phyloP scores from a whole-genome alignment of 1,140 invertebrate species.

The Lepidurus arcticus region DNA sequence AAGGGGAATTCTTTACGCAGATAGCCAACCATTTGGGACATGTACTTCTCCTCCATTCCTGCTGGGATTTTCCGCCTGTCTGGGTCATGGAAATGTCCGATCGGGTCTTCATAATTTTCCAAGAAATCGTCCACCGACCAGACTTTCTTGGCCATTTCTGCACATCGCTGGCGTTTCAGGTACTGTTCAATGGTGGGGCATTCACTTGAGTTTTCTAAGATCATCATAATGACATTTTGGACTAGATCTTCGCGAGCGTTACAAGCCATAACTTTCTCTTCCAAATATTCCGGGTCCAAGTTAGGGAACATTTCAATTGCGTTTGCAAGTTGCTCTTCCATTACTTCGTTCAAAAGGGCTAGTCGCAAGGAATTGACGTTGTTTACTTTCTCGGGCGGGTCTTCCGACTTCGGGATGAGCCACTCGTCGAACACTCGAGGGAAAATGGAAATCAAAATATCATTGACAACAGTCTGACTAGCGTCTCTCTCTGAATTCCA shows the following conservation, averaged over 20 bases:
- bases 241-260: conserved; percentile 42
- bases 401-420: background rate
- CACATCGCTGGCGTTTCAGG: conserved; percentile 42
- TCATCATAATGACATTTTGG: background rate
- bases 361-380: background rate
- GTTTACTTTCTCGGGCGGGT: background rate
- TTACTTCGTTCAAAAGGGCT: background rate
- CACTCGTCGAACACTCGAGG: background rate
- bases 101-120: conserved; percentile 52
- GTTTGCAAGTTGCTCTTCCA: conserved; percentile 44
- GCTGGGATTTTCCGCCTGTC: conserved; percentile 39
- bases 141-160: conserved; percentile 43
- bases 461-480: background rate
- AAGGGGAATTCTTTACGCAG: background rate
- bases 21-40: background rate
- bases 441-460: background rate
- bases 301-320: conserved; percentile 44
- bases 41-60: background rate
- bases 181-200: conserved; percentile 44
- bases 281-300: conserved; percentile 52
- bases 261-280: conserved; percentile 50
- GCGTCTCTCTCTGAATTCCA: background rate
- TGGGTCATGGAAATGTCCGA: conserved; percentile 47
- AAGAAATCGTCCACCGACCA: conserved; percentile 52
- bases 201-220: background rate